Conservation (phyloP, 2,888 invertebrate species). For the Microdon myrmicae region DNA sequence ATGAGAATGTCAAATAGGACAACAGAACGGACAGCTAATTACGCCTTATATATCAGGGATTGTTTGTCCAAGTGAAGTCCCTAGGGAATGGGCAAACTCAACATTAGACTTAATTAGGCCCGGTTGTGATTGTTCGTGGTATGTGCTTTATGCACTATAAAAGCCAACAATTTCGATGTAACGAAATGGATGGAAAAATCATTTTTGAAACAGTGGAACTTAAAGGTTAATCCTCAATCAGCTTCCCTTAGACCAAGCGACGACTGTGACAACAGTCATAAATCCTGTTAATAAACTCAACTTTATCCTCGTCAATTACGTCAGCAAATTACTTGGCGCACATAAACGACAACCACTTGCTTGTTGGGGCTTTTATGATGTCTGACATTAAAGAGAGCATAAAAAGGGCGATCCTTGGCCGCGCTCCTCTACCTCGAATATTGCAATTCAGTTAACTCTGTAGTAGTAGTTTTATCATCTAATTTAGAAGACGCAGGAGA, state of each 20-base stretch:
- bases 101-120: too few species aligned
- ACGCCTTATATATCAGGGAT: too few species aligned
- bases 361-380: constrained; percentile 15
- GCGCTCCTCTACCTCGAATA: constrained; percentile 5
- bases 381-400: constrained; percentile 37
- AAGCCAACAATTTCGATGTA: too few species aligned
- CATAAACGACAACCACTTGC: constrained; percentile 15
- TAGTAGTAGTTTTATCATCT: constrained; percentile 39
- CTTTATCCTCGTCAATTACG: constrained; percentile 34
- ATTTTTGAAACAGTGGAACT: too few species aligned
- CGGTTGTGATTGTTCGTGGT: too few species aligned
- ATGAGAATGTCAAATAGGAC: neutral
- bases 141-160: too few species aligned
- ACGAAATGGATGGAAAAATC: constrained; percentile 4
- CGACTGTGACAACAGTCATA: constrained; percentile 28
- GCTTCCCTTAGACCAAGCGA: constrained; percentile 24
- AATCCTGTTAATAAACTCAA: constrained; percentile 37
- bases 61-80: too few species aligned
- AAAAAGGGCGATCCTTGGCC: constrained; percentile 25
- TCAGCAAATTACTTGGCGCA: constrained; percentile 33
- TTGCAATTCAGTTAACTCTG: constrained; percentile 41
- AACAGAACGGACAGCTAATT: constrained; percentile 23
- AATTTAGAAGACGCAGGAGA: constrained; percentile 27
- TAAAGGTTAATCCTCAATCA: constrained; percentile 36
- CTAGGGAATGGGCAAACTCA: too few species aligned